phyloP scores from a whole-genome alignment of 2,113 vertebrate genomes.

The Astur gentilis region DNA sequence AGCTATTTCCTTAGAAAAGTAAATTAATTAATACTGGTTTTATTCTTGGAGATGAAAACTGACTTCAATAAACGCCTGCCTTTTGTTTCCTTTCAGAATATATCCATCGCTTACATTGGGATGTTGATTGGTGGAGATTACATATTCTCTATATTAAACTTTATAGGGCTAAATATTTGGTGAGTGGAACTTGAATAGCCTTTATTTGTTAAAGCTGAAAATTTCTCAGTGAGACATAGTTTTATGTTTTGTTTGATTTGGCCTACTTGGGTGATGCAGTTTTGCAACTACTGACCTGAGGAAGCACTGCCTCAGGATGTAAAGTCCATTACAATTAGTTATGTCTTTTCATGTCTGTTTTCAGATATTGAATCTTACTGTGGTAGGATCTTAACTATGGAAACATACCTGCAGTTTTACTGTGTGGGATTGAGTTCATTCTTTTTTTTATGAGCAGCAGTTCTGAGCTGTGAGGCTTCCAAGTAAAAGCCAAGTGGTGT shows the following conservation, averaged over 20 bases:
- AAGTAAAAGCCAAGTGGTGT: background rate
- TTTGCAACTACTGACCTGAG: background rate
- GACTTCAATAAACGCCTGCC: background rate
- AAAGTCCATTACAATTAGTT: background rate
- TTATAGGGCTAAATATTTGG: constrained; percentile 92
- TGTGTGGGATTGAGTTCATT: background rate
- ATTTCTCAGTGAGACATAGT: background rate
- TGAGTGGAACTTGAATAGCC: constrained; percentile 69
- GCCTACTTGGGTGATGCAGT: background rate
- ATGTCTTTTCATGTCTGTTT: background rate
- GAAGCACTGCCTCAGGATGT: background rate
- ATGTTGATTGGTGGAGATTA: constrained; percentile 92
- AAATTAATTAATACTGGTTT: background rate
- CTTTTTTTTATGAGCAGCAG: background rate
- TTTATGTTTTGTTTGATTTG: background rate
- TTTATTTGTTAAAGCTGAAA: background rate
- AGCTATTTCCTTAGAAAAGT: background rate
- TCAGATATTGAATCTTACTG: background rate
- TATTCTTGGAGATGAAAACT: background rate
- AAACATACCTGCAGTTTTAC: background rate
- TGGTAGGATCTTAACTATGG: background rate
- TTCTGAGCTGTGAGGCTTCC: background rate
- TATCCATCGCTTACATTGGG: constrained; percentile 87
- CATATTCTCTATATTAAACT: constrained; percentile 87
- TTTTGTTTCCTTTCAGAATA: constrained; percentile 79